These are phyloP conservation scores for Panthera leo DNA, from an alignment of 2,113 vertebrate genomes.

Conservation along the genomic window DNA sequence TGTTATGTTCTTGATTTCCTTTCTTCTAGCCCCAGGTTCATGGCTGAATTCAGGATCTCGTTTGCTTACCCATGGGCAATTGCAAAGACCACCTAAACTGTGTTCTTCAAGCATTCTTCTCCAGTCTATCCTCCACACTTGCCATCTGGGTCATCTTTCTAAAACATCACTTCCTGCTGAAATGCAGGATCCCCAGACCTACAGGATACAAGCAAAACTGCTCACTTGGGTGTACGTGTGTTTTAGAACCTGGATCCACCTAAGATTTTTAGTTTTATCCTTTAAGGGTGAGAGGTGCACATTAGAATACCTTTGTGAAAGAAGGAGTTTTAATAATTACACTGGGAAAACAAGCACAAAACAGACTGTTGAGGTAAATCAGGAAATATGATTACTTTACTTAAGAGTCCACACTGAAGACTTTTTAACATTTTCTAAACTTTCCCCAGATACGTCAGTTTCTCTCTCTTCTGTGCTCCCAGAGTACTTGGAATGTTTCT, in stretches of 20 bases:
- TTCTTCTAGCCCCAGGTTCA: background rate
- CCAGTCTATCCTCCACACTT: background rate
- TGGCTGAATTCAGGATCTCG: background rate
- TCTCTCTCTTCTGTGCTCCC: background rate
- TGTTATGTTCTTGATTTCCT: background rate
- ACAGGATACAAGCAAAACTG: background rate
- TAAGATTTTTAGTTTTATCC: background rate
- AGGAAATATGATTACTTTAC: background rate
- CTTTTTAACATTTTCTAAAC: background rate
- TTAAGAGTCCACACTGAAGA: background rate
- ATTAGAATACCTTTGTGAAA: background rate
- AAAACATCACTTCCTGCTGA: background rate
- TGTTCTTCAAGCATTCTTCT: background rate
- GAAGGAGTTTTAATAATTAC: background rate
- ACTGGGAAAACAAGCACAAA: background rate
- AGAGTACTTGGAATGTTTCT: background rate
- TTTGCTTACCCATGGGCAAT: background rate
- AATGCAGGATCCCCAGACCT: background rate
- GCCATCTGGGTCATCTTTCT: background rate
- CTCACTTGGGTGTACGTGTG: background rate
- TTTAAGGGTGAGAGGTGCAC: background rate
- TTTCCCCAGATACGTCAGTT: background rate
- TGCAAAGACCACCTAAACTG: background rate
- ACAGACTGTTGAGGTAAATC: background rate
- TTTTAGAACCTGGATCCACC: background rate